Base-by-base conservation (phyloP, 1,140 invertebrate species). In the Drosophila pectinifera region DNA sequence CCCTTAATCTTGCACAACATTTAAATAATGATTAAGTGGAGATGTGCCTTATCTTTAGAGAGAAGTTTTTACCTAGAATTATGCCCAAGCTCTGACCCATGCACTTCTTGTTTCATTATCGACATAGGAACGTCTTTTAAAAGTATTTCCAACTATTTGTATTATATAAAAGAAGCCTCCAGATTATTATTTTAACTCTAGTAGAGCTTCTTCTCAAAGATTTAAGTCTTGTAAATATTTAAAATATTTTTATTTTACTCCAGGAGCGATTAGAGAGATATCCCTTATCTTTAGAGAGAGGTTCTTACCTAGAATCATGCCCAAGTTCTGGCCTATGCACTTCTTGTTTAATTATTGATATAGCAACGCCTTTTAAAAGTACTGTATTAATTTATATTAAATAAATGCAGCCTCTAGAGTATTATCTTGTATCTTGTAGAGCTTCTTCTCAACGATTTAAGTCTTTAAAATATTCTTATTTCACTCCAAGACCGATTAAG, bases 251-350 rank as follows among this genome's bases (percentile, higher is more conserved):
- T 24, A 24, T 24, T 4, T 24, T 24, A 24, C 24, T 24, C 24
- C 5, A 4, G 5, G 24, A 22, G 22, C 4, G 4, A 22, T 22
- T 22, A 4, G 22, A 22, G 22, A 22, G 1, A 22, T 22, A 22
- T 8, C 1, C 0, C 3, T 5, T n/a, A n/a, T 46, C 43, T 46
- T n/a, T 4, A 10, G n/a, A 3, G 0, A 7, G 4, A 7, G 0
- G n/a, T n/a, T 1, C 0, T n/a, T n/a, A 26, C 22, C 45, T 11
- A 5, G 0, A 14, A 26, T 0, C n/a, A 4, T 8, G 3, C 7
- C 3, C n/a, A n/a, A n/a, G 43, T 1, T n/a, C 43, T 22, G 11
- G 0, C 3, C n/a, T 38, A 45, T 5, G 13, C 13, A 7, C 20
- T 24, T 36, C 13, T 13, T 4, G 2, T 36, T 36, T 13, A 4